Conservation (phyloP, 2,888 invertebrate genomes). For the Sipha maydis region DNA sequence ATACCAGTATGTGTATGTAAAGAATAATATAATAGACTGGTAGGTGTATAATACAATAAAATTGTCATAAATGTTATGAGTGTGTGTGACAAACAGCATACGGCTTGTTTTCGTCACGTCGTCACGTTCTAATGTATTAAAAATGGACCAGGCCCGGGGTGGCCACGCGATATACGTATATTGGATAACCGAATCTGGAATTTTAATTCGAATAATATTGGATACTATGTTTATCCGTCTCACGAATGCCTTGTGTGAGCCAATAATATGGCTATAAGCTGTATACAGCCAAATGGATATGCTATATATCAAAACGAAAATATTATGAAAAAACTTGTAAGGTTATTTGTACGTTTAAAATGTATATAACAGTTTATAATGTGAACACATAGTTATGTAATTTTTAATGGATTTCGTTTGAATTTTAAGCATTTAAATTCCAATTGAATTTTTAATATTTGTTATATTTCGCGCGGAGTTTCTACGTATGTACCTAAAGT, state of each 20-base stretch:
- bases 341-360: too few species aligned
- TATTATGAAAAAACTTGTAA: too few species aligned
- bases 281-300: neutral
- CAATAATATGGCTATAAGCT: neutral
- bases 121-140: slow-evolving; percentile 37
- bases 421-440: too few species aligned
- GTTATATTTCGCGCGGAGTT: too few species aligned
- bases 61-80: slow-evolving; percentile 16
- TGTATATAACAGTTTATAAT: too few species aligned
- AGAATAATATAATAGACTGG: neutral
- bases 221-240: neutral
- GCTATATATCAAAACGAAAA: too few species aligned
- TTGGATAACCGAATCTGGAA: slow-evolving; percentile 39
- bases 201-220: slow-evolving; percentile 37
- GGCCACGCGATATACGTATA: neutral
- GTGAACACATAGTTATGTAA: too few species aligned
- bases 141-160: neutral
- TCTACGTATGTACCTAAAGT: too few species aligned
- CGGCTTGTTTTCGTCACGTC: slow-evolving; percentile 4
- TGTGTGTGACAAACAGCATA: slow-evolving; percentile 41
- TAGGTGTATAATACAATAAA: neutral
- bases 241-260: neutral
- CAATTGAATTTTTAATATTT: too few species aligned
- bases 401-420: too few species aligned
- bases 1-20: neutral